Percentiles rank a stretch among this genome's conserved stretches.
Evolutionary conservation across 1,140 invertebrate genomes (phyloP).

Genomic region (Babylonia areolata): DNA sequence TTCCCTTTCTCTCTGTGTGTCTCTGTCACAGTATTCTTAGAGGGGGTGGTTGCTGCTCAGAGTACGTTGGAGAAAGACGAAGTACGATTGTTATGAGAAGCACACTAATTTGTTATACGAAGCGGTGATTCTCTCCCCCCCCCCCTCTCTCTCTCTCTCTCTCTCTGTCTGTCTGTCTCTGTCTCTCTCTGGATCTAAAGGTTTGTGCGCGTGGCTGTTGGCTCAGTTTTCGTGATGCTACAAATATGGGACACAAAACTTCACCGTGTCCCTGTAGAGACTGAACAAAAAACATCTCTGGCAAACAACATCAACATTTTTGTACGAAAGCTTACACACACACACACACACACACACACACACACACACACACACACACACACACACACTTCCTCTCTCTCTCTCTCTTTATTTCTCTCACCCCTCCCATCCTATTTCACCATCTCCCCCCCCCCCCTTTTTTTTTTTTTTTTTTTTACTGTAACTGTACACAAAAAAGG

Average conservation of each 20-base stretch:
- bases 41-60: too few species aligned
- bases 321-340: not conserved
- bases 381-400: not conserved
- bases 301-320: too few species aligned
- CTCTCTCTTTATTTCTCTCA: slow-evolving; percentile 18
- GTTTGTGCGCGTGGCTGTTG: too few species aligned
- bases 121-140: not conserved
- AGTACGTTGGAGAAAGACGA: too few species aligned
- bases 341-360: not conserved
- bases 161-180: not conserved
- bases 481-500: too few species aligned
- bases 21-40: too few species aligned
- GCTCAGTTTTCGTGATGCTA: too few species aligned
- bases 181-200: not conserved
- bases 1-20: not conserved
- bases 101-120: too few species aligned
- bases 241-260: too few species aligned
- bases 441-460: not conserved
- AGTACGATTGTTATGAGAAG: too few species aligned
- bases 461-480: not conserved
- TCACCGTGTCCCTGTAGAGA: too few species aligned
- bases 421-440: not conserved
- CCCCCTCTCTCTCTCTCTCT: not conserved
- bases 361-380: not conserved
- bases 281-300: too few species aligned